Conservation (phyloP, 2,888 invertebrate species). For the Tiphia femorata region DNA sequence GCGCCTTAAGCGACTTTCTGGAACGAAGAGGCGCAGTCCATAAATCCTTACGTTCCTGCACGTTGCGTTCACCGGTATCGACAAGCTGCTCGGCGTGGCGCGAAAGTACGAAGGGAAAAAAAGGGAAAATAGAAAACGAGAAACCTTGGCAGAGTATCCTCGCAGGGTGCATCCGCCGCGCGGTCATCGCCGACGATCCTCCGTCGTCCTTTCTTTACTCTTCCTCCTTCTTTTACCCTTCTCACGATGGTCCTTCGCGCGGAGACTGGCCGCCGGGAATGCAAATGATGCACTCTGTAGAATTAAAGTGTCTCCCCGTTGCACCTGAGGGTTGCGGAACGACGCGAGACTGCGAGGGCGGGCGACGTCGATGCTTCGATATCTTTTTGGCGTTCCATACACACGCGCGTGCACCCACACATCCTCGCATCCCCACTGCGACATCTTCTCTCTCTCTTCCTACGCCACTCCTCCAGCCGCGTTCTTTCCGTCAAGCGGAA, state of each 20-base stretch:
- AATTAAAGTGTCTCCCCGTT: slow-evolving; percentile 60
- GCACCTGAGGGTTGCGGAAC: slow-evolving; percentile 47
- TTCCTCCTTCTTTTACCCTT: not conserved
- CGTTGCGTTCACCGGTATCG: too few relatives aligned
- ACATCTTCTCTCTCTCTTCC: not conserved
- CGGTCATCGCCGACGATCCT: too few relatives aligned
- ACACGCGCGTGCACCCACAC: too few relatives aligned
- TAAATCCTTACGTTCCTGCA: too few relatives aligned
- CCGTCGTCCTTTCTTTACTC: not conserved
- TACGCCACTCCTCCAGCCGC: not conserved
- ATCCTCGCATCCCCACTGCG: not conserved
- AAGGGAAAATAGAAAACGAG: too few relatives aligned
- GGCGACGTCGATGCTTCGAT: slow-evolving; percentile 8
- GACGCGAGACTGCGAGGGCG: slow-evolving; percentile 40
- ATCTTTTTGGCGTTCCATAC: too few relatives aligned
- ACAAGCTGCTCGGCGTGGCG: too few relatives aligned
- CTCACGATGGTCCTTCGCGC: not conserved
- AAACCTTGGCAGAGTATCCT: too few relatives aligned
- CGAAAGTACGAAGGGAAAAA: too few relatives aligned
- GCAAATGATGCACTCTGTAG: slow-evolving; percentile 66
- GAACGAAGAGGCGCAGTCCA: too few relatives aligned
- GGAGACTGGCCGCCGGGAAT: slow-evolving; percentile 36
- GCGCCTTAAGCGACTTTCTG: too few relatives aligned
- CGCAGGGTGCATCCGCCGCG: too few relatives aligned
- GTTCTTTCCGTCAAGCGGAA: not conserved